Evolutionary conservation across 2,888 invertebrate species (phyloP).

Genomic region (Meghimatium bilineatum): DNA sequence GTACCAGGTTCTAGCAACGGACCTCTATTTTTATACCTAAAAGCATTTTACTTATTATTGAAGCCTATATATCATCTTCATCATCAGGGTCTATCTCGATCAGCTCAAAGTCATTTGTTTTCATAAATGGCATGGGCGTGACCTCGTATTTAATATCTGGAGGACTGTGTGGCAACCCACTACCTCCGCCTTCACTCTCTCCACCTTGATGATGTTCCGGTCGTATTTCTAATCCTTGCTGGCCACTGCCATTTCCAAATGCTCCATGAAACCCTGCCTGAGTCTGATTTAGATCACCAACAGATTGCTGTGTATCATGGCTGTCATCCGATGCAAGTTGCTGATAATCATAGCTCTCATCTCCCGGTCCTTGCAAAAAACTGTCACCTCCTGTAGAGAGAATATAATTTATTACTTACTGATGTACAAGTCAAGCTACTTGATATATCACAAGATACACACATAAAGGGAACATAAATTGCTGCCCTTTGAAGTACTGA

Average conservation of each 20-base stretch:
- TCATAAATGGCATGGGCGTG: conserved; percentile 45
- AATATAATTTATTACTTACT: not conserved
- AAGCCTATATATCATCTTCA: conserved; percentile 34
- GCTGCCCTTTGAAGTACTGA: no score
- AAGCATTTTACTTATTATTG: not conserved
- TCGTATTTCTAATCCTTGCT: conserved; percentile 11
- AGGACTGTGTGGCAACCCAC: conserved; percentile 35
- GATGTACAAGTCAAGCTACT: no score
- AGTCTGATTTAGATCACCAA: conserved; percentile 5
- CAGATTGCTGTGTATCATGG: conserved; percentile 43
- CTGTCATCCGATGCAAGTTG: conserved; percentile 48
- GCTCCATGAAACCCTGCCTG: conserved; percentile 37
- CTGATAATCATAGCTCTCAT: conserved; percentile 47
- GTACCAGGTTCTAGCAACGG: no score
- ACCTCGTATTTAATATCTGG: conserved; percentile 47
- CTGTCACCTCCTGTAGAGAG: conserved; percentile 33
- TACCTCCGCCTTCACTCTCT: not conserved
- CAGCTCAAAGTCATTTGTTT: conserved; percentile 46
- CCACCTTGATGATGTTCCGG: not conserved
- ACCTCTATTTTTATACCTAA: no score
- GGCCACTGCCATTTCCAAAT: conserved; percentile 42
- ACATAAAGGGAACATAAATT: no score
- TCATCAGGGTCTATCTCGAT: conserved; percentile 50
- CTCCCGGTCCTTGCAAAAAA: conserved; percentile 39
- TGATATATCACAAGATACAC: no score